Evolutionary conservation across 2,113 vertebrate genomes (phyloP), one percentile per base, ranked within the genome.

Genomic region (Odocoileus hemionus): DNA sequence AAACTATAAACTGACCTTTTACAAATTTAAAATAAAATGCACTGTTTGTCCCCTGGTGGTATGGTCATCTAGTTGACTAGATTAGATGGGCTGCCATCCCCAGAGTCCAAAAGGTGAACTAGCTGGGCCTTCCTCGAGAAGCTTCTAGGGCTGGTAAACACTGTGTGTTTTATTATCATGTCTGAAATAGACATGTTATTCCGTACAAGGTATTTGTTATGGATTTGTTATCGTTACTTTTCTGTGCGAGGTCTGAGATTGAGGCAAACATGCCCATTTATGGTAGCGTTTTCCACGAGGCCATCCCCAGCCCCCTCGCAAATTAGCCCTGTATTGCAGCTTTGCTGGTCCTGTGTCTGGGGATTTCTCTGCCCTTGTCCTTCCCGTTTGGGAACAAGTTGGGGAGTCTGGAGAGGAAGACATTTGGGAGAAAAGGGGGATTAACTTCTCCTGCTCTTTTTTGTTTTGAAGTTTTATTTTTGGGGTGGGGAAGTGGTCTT

Each of bases 141-240:
- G 89, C 30, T 78, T 74, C 89, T 67, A 52, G 84, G 93, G 16
- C 3, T 9, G 14, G 79, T 98, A 98, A 98, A 94, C 91, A 97
- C 97, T 92, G 10, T 95, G 78, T n/a, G 89, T 93, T 98, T 98
- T 98, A 98, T 98, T 98, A 97, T 98, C 97, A 95, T 96, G 87
- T 98, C 98, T 97, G 98, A 98, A 98, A 98, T 98, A 99, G 99
- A 99, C 98, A 98, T 98, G 94, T 98, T 99, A 99, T 99, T 99
- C 99, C 99, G 99, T 99, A 99, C 99, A 99, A 99, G 99, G 99
- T 99, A 99, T 99, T 99, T 99, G 99, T 99, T 99, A 99, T 99
- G 99, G 98, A 98, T 99, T 98, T 99, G 99, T 99, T 99, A 99
- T 99, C 99, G 98, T 99, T 98, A 99, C 99, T 99, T 99, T 99